Base-by-base conservation (phyloP, 2,888 invertebrate genomes). In the Polydrusus cervinus region DNA sequence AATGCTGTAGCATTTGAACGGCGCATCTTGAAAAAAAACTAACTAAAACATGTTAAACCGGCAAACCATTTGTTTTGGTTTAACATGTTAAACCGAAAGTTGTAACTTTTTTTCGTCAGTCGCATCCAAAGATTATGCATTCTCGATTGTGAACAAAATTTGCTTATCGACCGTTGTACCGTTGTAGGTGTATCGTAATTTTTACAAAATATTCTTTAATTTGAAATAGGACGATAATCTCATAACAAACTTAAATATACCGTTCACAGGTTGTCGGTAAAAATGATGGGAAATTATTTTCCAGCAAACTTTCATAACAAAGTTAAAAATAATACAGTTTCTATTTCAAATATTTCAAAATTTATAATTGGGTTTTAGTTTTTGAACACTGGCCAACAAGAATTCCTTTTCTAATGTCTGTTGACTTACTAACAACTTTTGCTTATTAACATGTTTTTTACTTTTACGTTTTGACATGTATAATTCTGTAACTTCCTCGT, bases 251-350 rank as follows among this genome's bases (percentile, higher is more conserved):
- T 16, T 3, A 25, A 16, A 30, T 55, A 14, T 0, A 13, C 7
- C 6, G 25, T 60, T 60, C 38, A 60, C 57, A 60, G 57, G 57
- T 60, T 60, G 57, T 30, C 38, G 30, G 16, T 60, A 16, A 60
- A 60, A 38, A 8, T 18, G 14, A 18, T 11, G 10, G 13, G 11
- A 60, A 60, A 60, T 8, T 38, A 57, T 57, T 57, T 34, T 25
- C 34, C 34, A 14, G 57, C n/a, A 57, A 57, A 57, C 38, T 30
- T 60, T 6, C 38, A 60, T 40, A 60, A 60, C 67, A 43, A 43
- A 43, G 60, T 49, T 69, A 69, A 69, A 60, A 69, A 69, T 69
- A 69, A 57, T 45, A 60, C 45, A 51, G 47, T 61, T 30, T 69
- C 61, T 60, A 61, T 69, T 69, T 69, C 60, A 61, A 49, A 60